Base-by-base conservation (phyloP, 2,888 invertebrate genomes). In the Phyllotreta striolata region DNA sequence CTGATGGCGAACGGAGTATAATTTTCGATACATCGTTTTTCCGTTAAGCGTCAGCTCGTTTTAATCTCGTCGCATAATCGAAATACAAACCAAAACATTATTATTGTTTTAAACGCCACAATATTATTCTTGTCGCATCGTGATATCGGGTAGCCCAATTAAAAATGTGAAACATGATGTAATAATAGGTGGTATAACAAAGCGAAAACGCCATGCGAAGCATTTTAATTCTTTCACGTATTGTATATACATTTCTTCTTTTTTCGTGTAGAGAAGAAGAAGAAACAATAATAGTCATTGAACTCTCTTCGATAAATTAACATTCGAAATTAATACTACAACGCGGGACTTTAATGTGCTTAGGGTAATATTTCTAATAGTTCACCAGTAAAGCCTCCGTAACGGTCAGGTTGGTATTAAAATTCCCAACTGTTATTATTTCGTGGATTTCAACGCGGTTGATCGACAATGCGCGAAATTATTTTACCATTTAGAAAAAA, bases 151-250 rank as follows among this genome's bases (percentile, higher is more conserved):
- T 38, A 67, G 66, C 63, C 62, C 66, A 72, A 71, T 71, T 71
- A 70, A 63, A n/a, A 72, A 71, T 71, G 69, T 69, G 68, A 63
- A 71, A 72, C 70, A 72, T 72, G 70, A 70, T 71, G 72, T 70
- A 71, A 70, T 70, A 71, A 70, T 67, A 70, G 13, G 34, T 51
- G 52, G 63, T 66, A n/a, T n/a, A 69, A 70, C 66, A 67, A 64
- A 66, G 69, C 70, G 67, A 69, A 65, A 71, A 66, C 66, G 69
- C 69, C 66, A 69, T 1, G 71, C 71, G 39, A 69, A 64, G 72
- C 71, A 69, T 72, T 71, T 68, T 71, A 69, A 72, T 72, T 71
- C 70, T 3, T 71, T 72, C 69, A 69, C 70, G 58, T 66, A 60
- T 65, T 64, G 64, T 35, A 34, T 13, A 6, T 43, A 52, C 24